A percentile compares a stretch with the other conserved stretches of the same genome.
Evolutionary conservation across 2,113 vertebrate species (phyloP).

Genomic region (Mandrillus leucophaeus): DNA sequence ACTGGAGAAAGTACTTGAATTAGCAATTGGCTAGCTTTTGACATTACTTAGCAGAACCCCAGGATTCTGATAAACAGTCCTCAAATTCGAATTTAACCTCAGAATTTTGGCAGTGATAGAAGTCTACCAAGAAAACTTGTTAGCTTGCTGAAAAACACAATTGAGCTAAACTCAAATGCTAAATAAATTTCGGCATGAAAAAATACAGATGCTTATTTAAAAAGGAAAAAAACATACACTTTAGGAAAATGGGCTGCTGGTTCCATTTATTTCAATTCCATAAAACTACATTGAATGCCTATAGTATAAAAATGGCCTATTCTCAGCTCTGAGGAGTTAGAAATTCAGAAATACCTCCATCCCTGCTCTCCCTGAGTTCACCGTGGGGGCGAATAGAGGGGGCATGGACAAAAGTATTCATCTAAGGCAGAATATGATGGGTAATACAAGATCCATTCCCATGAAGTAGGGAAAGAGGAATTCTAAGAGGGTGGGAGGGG

Average conservation of each 20-base stretch:
- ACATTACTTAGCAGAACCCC: slow-evolving; percentile 36
- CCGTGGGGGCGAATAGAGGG: slow-evolving; percentile 11
- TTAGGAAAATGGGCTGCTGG: slow-evolving; percentile 48
- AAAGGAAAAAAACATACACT: slow-evolving; percentile 50
- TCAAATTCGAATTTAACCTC: slow-evolving; percentile 62
- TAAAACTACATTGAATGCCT: slow-evolving; percentile 16
- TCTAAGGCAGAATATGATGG: slow-evolving; percentile 36
- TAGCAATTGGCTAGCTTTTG: slow-evolving; percentile 42
- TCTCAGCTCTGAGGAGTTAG: slow-evolving; percentile 37
- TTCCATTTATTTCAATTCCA: slow-evolving; percentile 59
- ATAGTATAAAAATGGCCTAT: slow-evolving; percentile 22
- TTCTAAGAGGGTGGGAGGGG: background rate
- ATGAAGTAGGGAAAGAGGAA: background rate
- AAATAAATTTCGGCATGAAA: slow-evolving; percentile 32
- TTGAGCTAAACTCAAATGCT: slow-evolving; percentile 39
- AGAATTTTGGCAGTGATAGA: slow-evolving; percentile 48
- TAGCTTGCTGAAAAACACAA: slow-evolving; percentile 52
- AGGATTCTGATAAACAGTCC: slow-evolving; percentile 56
- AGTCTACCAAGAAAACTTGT: slow-evolving; percentile 38
- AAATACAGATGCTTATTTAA: slow-evolving; percentile 46
- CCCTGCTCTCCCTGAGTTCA: background rate
- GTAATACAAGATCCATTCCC: slow-evolving; percentile 1
- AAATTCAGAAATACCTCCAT: slow-evolving; percentile 53
- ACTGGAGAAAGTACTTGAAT: slow-evolving; percentile 34
- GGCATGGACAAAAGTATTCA: background rate